These are phyloP conservation scores for Pyrocephalus nanus DNA, from an alignment of 2,797 vertebrate species.

Conservation along the genomic window DNA sequence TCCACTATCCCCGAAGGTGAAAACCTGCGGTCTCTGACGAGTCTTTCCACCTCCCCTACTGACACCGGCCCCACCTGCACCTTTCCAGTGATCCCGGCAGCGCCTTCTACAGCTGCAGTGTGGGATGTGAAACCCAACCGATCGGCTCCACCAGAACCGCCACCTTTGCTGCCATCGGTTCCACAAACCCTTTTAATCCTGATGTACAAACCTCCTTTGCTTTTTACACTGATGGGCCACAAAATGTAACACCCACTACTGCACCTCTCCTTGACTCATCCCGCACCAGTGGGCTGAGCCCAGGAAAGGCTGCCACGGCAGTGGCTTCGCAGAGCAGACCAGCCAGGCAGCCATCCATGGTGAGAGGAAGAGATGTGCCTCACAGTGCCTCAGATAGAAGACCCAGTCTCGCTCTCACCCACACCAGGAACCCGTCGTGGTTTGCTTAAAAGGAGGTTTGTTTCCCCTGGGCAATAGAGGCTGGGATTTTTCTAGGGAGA, in stretches of 20 bases:
- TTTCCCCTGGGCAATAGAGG: neutral
- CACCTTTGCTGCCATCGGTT: neutral
- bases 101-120: neutral
- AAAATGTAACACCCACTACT: neutral
- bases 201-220: neutral
- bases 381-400: neutral
- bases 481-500: neutral
- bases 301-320: neutral
- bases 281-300: neutral
- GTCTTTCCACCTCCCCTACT: neutral
- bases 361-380: neutral
- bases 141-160: neutral
- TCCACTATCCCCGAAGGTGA: neutral
- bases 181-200: neutral
- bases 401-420: neutral
- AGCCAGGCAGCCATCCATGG: rapidly evolving
- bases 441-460: neutral
- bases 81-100: neutral
- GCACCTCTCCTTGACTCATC: neutral
- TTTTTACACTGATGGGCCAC: neutral
- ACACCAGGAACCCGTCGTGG: neutral
- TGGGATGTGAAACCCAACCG: neutral
- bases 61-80: neutral
- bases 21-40: neutral
- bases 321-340: neutral